Percentiles rank a stretch among this genome's conserved stretches.
These are phyloP conservation scores for Leiothrix lutea DNA, from an alignment of 2,113 vertebrate genomes.

Conservation along the genomic window DNA sequence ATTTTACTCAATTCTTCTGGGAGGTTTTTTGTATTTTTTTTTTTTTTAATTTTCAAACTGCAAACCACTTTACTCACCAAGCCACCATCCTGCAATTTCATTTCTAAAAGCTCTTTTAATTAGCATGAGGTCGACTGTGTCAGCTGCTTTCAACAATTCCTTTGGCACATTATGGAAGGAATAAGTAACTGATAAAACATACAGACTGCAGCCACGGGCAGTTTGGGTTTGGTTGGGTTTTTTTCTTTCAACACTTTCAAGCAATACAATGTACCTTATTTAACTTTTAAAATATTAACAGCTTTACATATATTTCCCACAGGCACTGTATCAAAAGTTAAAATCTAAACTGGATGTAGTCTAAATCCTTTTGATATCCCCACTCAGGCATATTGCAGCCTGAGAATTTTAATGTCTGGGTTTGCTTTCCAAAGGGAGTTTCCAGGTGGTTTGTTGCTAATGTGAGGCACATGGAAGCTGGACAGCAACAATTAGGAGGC, in stretches of 20 bases:
- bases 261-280: neutral
- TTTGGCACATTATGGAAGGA: neutral
- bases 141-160: neutral
- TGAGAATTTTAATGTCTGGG: neutral
- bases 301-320: neutral
- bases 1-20: neutral
- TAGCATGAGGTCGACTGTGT: neutral
- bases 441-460: neutral
- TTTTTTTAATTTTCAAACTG: neutral
- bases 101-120: slow-evolving; percentile 10
- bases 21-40: neutral
- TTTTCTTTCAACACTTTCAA: neutral
- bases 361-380: slow-evolving; percentile 1
- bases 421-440: neutral
- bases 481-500: neutral
- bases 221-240: neutral
- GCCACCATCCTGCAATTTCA: neutral
- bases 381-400: neutral
- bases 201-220: neutral
- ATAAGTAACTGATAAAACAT: neutral
- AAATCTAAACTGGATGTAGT: neutral
- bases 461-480: neutral
- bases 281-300: slow-evolving; percentile 22
- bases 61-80: neutral
- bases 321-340: neutral